Percentiles rank a stretch among this genome's conserved stretches.
Conservation (phyloP, 2,888 invertebrate genomes). For the Pyrgus malvae region DNA sequence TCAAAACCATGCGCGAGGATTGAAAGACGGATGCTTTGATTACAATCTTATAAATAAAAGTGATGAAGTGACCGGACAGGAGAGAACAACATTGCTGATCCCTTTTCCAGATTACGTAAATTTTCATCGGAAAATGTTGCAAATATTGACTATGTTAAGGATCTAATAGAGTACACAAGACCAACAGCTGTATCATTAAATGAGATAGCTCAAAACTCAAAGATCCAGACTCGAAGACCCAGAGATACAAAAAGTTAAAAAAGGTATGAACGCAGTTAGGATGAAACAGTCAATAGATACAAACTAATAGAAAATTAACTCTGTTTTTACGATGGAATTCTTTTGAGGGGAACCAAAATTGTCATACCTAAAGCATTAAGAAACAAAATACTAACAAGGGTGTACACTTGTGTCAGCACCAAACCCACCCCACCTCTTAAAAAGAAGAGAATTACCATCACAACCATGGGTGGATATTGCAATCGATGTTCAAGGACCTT, state of each 20-base stretch:
- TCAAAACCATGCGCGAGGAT: constrained; percentile 10
- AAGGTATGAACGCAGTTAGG: not conserved
- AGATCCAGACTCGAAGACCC: too few species aligned
- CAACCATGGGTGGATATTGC: constrained; percentile 1
- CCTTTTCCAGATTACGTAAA: not conserved
- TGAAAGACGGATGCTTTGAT: not conserved
- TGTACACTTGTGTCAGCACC: not conserved
- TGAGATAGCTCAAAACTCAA: not conserved
- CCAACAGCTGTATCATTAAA: not conserved
- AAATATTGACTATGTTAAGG: not conserved
- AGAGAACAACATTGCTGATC: not conserved
- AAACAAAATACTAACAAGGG: not conserved
- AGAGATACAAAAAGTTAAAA: not conserved
- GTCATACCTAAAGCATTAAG: not conserved
- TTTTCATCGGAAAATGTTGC: not conserved
- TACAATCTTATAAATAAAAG: not conserved
- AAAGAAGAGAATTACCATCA: not conserved
- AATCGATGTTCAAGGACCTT: not conserved
- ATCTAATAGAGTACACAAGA: not conserved
- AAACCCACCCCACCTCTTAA: not conserved
- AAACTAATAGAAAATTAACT: not conserved
- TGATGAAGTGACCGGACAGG: not conserved
- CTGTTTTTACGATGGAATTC: not conserved
- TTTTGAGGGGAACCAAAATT: not conserved
- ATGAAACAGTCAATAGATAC: not conserved